Conservation (phyloP, 2,113 vertebrate genomes). For the Cariama cristata region DNA sequence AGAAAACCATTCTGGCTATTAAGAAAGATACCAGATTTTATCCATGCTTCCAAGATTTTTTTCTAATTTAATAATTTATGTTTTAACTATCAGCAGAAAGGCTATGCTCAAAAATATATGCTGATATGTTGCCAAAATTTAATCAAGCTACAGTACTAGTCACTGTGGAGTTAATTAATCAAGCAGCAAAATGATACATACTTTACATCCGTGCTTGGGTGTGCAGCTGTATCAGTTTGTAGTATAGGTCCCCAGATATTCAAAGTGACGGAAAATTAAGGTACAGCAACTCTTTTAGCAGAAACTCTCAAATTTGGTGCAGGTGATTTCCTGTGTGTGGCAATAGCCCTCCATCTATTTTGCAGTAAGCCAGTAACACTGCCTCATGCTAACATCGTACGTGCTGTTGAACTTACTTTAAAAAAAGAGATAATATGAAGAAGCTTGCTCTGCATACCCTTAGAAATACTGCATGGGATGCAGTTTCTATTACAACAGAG, state of each 20-base stretch:
- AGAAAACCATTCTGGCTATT: constrained; percentile 5
- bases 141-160: not conserved
- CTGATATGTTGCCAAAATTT: not conserved
- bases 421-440: not conserved
- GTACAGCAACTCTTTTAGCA: not conserved
- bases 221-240: not conserved
- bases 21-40: constrained; percentile 15
- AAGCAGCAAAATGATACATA: not conserved
- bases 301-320: not conserved
- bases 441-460: not conserved
- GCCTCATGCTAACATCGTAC: accelerated
- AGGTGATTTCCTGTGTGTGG: not conserved
- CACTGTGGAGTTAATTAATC: not conserved
- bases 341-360: not conserved
- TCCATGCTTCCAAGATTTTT: not conserved
- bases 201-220: not conserved
- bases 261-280: not conserved
- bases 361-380: not conserved
- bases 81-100: not conserved
- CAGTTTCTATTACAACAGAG: not conserved
- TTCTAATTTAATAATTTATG: not conserved
- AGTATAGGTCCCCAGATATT: not conserved
- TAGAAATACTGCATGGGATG: not conserved
- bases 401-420: not conserved
- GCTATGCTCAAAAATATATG: not conserved